phyloP scores from a whole-genome alignment of 1,140 invertebrate genomes.

The Drosophila busckii region DNA sequence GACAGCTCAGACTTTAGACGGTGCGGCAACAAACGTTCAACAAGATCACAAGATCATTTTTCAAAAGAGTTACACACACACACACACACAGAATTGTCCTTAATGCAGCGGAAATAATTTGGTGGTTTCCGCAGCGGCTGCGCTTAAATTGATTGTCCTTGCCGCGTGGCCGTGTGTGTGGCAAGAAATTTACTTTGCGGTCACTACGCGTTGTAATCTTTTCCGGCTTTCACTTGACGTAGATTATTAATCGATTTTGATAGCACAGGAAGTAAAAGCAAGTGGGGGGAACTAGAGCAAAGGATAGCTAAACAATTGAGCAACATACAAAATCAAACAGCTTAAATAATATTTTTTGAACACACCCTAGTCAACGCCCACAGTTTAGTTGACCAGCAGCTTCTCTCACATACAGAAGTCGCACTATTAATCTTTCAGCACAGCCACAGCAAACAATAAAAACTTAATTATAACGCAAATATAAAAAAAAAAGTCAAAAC shows the following conservation, averaged over 20 bases:
- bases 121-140: constrained; percentile 9
- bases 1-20: constrained; percentile 17
- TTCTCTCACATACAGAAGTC: constrained; percentile 70
- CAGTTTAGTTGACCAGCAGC: constrained; percentile 64
- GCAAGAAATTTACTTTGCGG: constrained; percentile 26
- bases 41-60: constrained; percentile 67
- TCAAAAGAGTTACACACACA: constrained; percentile 36
- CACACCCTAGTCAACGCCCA: constrained; percentile 61
- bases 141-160: constrained; percentile 46
- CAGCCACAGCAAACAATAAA: constrained; percentile 57
- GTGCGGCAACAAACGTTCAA: constrained; percentile 51
- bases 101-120: constrained; percentile 48
- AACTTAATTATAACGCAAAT: constrained; percentile 63
- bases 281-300: constrained; percentile 6
- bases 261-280: not conserved
- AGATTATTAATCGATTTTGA: constrained; percentile 51
- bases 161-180: constrained; percentile 13
- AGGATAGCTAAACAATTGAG: not conserved
- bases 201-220: constrained; percentile 45
- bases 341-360: no score
- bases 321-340: not conserved
- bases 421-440: constrained; percentile 72
- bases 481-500: constrained; percentile 38
- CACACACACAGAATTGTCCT: constrained; percentile 1
- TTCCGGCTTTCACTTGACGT: constrained; percentile 41